Conservation (phyloP, 1,140 invertebrate genomes). For the Argopecten irradians region DNA sequence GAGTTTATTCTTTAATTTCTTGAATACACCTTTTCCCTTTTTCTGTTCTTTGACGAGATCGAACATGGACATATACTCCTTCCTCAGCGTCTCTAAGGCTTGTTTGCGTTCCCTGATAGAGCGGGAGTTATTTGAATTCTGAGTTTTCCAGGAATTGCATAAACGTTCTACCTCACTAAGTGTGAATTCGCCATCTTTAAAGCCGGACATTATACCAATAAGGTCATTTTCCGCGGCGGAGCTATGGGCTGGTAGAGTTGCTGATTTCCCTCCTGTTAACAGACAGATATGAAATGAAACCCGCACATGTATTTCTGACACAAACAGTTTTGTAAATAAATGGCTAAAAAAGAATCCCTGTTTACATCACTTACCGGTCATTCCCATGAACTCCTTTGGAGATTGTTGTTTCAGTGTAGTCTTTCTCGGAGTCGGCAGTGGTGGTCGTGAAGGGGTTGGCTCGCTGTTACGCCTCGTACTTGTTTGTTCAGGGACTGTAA, state of each 20-base stretch:
- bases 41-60: constrained; percentile 1
- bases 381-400: constrained; percentile 40
- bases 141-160: constrained; percentile 56
- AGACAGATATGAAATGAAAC: not conserved
- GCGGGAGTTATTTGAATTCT: constrained; percentile 44
- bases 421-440: not conserved
- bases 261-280: not conserved
- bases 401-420: not conserved
- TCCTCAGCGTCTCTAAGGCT: constrained; percentile 40
- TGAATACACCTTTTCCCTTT: not conserved
- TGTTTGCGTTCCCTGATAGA: constrained; percentile 59
- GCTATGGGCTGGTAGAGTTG: not conserved
- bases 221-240: constrained; percentile 53
- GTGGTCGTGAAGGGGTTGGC: not conserved
- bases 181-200: constrained; percentile 55
- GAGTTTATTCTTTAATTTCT: not conserved
- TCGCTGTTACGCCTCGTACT: not conserved
- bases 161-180: constrained; percentile 56
- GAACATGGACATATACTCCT: constrained; percentile 34
- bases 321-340: not conserved
- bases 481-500: too few species aligned
- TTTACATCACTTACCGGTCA: not conserved
- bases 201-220: constrained; percentile 52
- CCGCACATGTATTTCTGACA: not conserved
- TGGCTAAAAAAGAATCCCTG: not conserved